These are phyloP conservation scores for Macropodus opercularis DNA, from an alignment of 2,797 vertebrate species.

Conservation along the genomic window DNA sequence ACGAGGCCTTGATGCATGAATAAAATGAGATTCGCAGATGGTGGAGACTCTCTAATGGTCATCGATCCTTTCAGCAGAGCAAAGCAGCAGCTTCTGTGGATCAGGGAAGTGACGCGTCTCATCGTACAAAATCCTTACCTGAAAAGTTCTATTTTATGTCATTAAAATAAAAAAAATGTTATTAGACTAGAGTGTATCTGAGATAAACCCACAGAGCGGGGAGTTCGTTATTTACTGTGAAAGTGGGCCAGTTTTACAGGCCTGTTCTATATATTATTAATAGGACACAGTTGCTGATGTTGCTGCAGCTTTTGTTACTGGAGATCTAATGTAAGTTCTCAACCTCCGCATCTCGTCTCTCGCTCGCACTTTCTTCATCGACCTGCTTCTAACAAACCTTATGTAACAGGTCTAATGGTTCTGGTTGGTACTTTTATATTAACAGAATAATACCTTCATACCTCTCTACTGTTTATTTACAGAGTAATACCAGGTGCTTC, in stretches of 20 bases:
- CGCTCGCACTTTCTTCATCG: background rate
- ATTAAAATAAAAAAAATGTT: no score
- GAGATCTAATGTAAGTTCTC: constrained; percentile 40
- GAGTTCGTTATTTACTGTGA: constrained; percentile 25
- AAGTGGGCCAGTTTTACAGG: constrained; percentile 16
- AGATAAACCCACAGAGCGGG: constrained; percentile 1
- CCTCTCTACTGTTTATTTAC: no score
- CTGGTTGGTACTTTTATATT: no score
- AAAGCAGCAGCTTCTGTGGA: background rate
- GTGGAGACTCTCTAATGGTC: constrained; percentile 26
- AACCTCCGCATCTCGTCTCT: constrained; percentile 4
- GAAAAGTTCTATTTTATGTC: constrained; percentile 1
- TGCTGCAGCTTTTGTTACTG: constrained; percentile 31
- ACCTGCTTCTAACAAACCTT: no score
- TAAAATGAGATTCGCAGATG: constrained; percentile 20
- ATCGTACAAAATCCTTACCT: background rate
- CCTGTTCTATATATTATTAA: constrained; percentile 31
- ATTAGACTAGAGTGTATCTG: no score
- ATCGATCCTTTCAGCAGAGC: constrained; percentile 28
- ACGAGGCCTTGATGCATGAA: constrained; percentile 1
- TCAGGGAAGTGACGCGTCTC: background rate
- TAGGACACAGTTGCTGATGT: constrained; percentile 26
- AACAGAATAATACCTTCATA: no score
- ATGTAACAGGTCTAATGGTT: no score
- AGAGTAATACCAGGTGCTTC: no score